Base-by-base conservation (phyloP, 2,888 invertebrate genomes). In the Cylindroiulus punctatus region DNA sequence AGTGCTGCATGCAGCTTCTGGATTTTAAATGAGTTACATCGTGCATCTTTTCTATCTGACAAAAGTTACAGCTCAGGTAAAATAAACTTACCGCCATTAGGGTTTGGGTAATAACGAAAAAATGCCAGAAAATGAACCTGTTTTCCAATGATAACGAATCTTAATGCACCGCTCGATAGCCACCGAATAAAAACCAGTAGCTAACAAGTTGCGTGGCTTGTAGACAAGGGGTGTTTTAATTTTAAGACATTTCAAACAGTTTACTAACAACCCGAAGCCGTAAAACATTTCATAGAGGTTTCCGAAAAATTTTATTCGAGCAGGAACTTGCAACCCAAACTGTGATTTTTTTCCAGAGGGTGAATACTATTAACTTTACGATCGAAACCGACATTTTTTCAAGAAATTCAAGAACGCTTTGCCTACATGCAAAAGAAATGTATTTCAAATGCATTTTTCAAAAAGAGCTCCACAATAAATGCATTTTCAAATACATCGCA, bases 1-100 rank as follows among this genome's bases (percentile, higher is more conserved):
- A 65, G 65, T 65, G 65, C 65, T 65, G 65, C 65, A 65, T 65
- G 65, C 65, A 65, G 65, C 65, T 65, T 65, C 65, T 65, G 65
- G 65, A 65, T 65, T 65, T 65, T 26, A 65, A 65, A 65, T 65
- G 65, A 65, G 65, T 26, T 65, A 65, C 65, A 65, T n/a, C 65
- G 65, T 65, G 65, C 65, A 65, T 12, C 65, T 65, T 12, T 65
- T 65, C 65, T 65, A 65, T 65, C 65, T 65, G 65, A 26, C 65
- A 65, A 65, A 65, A 65, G 65, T 65, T 65, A 65, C 65, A 65
- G 26, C 65, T 65, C 12, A 26, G 65, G 65, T 65, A 65, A 65
- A 65, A 65, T 65, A 65, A 65, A 65, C 26, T 65, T 26, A 65
- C 65, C 65, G 65, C 65, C 65, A 65, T 65, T 65, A 65, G 22